These are phyloP conservation scores for Noctua pronuba DNA, from an alignment of 2,888 invertebrate genomes.

Conservation along the genomic window DNA sequence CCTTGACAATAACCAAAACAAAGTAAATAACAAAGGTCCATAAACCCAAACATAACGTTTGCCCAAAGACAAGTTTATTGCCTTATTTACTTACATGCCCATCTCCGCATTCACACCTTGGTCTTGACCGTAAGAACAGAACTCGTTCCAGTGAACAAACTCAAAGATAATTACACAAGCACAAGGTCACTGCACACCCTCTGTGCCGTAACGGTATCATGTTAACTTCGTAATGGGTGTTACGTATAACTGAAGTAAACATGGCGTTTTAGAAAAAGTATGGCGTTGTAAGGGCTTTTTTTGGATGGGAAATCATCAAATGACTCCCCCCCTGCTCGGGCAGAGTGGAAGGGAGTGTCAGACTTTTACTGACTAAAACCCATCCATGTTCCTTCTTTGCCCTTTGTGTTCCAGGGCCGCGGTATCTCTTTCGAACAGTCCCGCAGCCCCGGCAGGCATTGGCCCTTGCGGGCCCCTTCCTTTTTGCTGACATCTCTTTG, in stretches of 20 bases:
- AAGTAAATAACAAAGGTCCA: background rate
- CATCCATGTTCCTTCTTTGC: too few relatives aligned
- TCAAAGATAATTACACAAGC: slow-evolving; percentile 46
- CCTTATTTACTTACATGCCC: slow-evolving; percentile 31
- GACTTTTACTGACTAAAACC: too few relatives aligned
- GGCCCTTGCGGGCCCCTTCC: too few relatives aligned
- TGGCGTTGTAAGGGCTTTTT: background rate
- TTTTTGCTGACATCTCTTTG: too few relatives aligned
- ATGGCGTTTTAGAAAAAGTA: background rate
- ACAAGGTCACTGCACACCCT: slow-evolving; percentile 61
- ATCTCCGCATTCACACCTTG: slow-evolving; percentile 35
- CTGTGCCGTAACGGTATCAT: slow-evolving; percentile 23
- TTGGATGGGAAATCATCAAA: too few relatives aligned
- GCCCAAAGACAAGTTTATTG: slow-evolving; percentile 31
- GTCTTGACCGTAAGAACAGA: slow-evolving; percentile 48
- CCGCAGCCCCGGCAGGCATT: too few relatives aligned
- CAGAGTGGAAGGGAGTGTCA: too few relatives aligned
- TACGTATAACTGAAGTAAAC: slow-evolving; percentile 6
- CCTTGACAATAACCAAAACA: background rate
- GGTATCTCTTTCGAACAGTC: too few relatives aligned
- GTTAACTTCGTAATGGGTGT: slow-evolving; percentile 22
- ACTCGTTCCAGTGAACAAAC: slow-evolving; percentile 59
- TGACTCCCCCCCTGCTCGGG: too few relatives aligned
- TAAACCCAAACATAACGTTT: background rate
- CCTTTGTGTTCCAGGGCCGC: too few relatives aligned